Base-by-base conservation (phyloP, 2,888 invertebrate species). In the Tachina lurida region DNA sequence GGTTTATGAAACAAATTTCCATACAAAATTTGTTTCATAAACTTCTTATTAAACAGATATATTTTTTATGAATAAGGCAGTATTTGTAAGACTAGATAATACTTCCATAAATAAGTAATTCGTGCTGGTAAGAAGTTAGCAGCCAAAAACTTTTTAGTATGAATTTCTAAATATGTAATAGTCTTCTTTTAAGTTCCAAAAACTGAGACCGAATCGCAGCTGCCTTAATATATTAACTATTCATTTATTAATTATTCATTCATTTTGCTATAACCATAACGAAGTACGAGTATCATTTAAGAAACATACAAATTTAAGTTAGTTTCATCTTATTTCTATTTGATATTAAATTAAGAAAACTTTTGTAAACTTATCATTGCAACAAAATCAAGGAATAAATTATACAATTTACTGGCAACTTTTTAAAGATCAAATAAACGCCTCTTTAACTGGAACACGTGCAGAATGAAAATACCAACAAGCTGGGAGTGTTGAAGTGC, bases 401-500 rank as follows among this genome's bases (percentile, higher is more conserved):
- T 78, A 13, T 22, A 39, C 0, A 62, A 62, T 63, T 60, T 63
- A 47, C 71, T 79, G 41, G 70, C 62, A 73, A 41, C 65, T 31
- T 65, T 49, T 49, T 74, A 43, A 52, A 74, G 45, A 74, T 62
- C 43, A 67, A 68, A 73, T 52, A 81, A 81, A 68, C 63, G 77
- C 81, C 77, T 63, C 52, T 73, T 77, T 68, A 52, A 63, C 45
- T 68, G 49, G 63, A 79, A 86, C 86, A 86, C 86, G 86, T 86
- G 86, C 79, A 49, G 58, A 58, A 41, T 60, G n/a, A n/a, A 82
- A 58, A 63, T 54, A 67, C 60, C 19, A 68, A 17, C 52, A 68
- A 54, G 22, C 62, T 43, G 49, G 39, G 54, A 67, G 82, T 76
- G 82, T 76, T 83, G 82, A 83, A 73, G 67, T 73, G 54, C 45